Base-by-base conservation (phyloP, 2,888 invertebrate species). In the Galeruca laticollis region DNA sequence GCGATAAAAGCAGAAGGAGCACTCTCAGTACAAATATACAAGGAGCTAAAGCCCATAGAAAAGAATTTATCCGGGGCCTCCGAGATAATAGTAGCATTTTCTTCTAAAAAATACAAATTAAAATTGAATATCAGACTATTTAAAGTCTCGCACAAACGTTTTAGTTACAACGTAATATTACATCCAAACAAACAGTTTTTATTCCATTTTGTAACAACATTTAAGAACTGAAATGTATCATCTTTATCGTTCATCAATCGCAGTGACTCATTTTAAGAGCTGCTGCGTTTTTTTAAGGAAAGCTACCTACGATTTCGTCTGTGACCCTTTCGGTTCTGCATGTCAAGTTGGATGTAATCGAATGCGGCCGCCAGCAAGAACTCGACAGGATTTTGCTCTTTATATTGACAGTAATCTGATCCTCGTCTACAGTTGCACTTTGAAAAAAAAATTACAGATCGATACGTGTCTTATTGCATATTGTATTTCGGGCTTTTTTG, bases 351-450 rank as follows among this genome's bases (percentile, higher is more conserved):
- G 65, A 68, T 64, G 72, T 78, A 77, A 80, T 79, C 76, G 76
- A 79, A 78, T 79, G 76, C 76, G 77, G 76, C 78, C 71, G 73
- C 72, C 75, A 72, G 70, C 68, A 60, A 47, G 15, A 73, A 71
- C 63, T 65, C 64, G 76, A 80, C 80, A 80, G 77, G 77, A 77
- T 76, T 80, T 78, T 79, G 80, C 80, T 80, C 77, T 80, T 80
- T 80, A 75, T 78, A 78, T 74, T 76, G 78, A 78, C 77, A 77
- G 73, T 80, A 80, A 80, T 78, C 80, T 77, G 75, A 77, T 76
- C 72, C 77, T 73, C 73, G 67, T 70, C 18, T 47, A n/a, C 18
- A 33, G 56, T 56, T 56, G 31, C 33, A 56, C 56, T 20, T 35
- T 3, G 35, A 33, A 56, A 56, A 56, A 31, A 56, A 37, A 47